Percentiles rank a stretch among this genome's conserved stretches.
phyloP scores from a whole-genome alignment of 2,888 invertebrate genomes.

The Melanchra persicariae region DNA sequence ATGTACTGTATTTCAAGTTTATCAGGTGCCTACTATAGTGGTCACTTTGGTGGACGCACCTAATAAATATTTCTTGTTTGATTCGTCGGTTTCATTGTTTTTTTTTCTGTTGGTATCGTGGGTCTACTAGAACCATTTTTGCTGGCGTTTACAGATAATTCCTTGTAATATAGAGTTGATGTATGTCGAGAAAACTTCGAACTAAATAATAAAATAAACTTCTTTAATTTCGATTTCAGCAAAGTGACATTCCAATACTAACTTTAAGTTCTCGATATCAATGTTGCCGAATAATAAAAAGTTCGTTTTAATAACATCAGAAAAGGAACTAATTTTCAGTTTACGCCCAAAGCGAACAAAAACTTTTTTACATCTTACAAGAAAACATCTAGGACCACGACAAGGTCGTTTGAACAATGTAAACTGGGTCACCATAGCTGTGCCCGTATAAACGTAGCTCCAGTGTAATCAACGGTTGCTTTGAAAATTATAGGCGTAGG shows the following conservation, averaged over 20 bases:
- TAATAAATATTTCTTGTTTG: no score
- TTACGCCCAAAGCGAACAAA: slow-evolving; percentile 32
- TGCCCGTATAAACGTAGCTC: slow-evolving; percentile 34
- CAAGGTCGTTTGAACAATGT: slow-evolving; percentile 52
- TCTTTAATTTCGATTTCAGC: not conserved
- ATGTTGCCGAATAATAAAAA: slow-evolving; percentile 16
- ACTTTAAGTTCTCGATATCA: not conserved
- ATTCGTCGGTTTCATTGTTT: no score
- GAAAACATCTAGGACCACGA: slow-evolving; percentile 35
- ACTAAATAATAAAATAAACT: not conserved
- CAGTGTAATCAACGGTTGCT: slow-evolving; percentile 60
- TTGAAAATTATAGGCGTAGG: slow-evolving; percentile 56
- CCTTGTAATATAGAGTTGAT: no score
- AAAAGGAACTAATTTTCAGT: slow-evolving; percentile 13
- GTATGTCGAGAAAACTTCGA: no score
- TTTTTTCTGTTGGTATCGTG: no score
- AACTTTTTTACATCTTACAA: slow-evolving; percentile 46
- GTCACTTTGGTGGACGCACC: not conserved
- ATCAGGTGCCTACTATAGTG: no score
- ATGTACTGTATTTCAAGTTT: no score
- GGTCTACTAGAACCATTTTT: no score
- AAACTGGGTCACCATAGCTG: slow-evolving; percentile 62
- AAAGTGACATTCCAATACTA: not conserved
- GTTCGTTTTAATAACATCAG: not conserved
- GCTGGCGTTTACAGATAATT: no score